phyloP scores from a whole-genome alignment of 1,140 invertebrate genomes.

The Nasonia giraulti region DNA sequence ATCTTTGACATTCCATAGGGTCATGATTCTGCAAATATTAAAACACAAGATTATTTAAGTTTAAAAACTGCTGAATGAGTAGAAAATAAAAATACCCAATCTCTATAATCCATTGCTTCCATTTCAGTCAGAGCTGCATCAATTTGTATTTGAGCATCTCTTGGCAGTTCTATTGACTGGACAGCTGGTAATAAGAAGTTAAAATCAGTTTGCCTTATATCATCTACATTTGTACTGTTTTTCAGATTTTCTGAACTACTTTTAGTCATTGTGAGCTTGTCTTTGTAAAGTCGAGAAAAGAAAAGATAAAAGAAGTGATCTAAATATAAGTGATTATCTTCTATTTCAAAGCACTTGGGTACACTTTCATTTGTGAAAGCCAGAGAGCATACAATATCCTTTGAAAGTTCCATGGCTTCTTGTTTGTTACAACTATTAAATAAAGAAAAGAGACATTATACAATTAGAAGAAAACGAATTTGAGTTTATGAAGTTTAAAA shows the following conservation, averaged over 20 bases:
- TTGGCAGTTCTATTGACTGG: conserved; percentile 79
- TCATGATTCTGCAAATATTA: conserved; percentile 80
- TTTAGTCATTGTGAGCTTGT: conserved; percentile 53
- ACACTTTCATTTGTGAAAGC: conserved; percentile 75
- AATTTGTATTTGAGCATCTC: conserved; percentile 84
- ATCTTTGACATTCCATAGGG: conserved; percentile 83
- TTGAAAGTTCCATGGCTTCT: conserved; percentile 72
- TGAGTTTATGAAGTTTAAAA: neutral
- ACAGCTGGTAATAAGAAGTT: conserved; percentile 71
- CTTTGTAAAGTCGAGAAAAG: conserved; percentile 71
- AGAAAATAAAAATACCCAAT: conserved; percentile 77
- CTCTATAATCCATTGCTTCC: conserved; percentile 87
- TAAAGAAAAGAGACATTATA: conserved; percentile 73
- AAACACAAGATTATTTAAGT: conserved; percentile 28
- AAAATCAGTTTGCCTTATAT: conserved; percentile 62
- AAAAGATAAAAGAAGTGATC: conserved; percentile 77
- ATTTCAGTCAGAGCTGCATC: conserved; percentile 87
- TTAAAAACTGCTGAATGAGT: conserved; percentile 43
- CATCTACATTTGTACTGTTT: conserved; percentile 41
- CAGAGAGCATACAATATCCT: conserved; percentile 73
- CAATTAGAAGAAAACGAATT: conserved; percentile 59
- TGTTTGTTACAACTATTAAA: conserved; percentile 71
- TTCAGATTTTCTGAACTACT: conserved; percentile 20
- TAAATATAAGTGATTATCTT: conserved; percentile 68
- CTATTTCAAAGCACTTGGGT: conserved; percentile 72